Evolutionary conservation across 2,113 vertebrate genomes (phyloP).

Genomic region (Emydura subglobosa): DNA sequence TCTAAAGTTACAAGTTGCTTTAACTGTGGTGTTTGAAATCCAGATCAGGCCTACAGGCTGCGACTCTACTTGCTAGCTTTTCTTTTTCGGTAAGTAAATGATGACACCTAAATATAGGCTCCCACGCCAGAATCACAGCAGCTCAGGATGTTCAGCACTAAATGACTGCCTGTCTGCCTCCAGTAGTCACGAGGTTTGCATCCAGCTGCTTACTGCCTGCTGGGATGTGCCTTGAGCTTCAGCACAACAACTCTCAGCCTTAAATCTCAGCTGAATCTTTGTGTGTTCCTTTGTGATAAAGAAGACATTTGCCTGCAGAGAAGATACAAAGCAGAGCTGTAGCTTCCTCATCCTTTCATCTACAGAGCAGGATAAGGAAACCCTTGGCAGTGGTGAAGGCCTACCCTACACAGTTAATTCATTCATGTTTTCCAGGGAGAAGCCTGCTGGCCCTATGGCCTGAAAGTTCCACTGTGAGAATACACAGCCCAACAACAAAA

Average conservation of each 20-base stretch:
- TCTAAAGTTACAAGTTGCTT: background rate
- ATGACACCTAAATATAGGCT: conserved; percentile 1
- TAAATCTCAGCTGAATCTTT: background rate
- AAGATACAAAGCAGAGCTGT: conserved; percentile 37
- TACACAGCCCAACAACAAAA: background rate
- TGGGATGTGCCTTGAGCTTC: background rate
- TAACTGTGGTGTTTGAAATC: background rate
- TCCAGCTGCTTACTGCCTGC: background rate
- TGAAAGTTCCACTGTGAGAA: conserved; percentile 5
- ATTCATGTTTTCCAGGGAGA: conserved; percentile 12
- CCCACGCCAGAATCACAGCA: background rate
- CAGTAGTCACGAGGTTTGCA: conserved; percentile 1
- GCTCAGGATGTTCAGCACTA: background rate
- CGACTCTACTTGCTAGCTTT: background rate
- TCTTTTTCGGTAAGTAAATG: background rate
- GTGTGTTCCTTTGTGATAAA: conserved; percentile 41
- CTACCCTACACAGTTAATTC: background rate
- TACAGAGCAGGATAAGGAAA: background rate
- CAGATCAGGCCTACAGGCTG: background rate
- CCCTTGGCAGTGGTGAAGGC: conserved; percentile 14
- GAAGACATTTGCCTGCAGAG: background rate
- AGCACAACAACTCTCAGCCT: background rate
- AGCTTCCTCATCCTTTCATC: conserved; percentile 32
- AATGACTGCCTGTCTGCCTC: background rate
- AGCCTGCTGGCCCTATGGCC: conserved; percentile 4